Conservation (phyloP, 2,113 vertebrate genomes). For the Eurypyga helias region DNA sequence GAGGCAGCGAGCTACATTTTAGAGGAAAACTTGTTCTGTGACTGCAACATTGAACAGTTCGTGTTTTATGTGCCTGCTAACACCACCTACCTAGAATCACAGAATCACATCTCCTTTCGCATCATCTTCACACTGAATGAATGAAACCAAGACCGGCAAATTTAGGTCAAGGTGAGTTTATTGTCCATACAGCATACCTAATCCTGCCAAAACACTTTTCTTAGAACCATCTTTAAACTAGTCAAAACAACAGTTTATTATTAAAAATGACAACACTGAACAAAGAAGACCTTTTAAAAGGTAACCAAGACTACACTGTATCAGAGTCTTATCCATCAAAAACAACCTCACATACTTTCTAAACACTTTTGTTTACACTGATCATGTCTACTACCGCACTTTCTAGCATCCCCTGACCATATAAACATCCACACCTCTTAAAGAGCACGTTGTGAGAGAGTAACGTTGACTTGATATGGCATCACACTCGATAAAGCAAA, state of each 20-base stretch:
- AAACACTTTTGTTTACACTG: conserved; percentile 67
- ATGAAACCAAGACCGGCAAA: conserved; percentile 5
- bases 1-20: neutral
- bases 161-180: conserved; percentile 88
- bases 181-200: conserved; percentile 85
- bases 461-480: conserved; percentile 84
- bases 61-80: neutral
- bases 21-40: neutral
- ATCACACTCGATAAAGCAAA: conserved; percentile 92
- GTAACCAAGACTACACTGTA: conserved; percentile 61
- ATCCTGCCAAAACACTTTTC: conserved; percentile 80
- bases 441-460: conserved; percentile 82
- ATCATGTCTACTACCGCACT: conserved; percentile 74
- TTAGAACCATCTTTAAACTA: conserved; percentile 80
- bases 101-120: neutral
- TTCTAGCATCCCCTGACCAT: conserved; percentile 76
- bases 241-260: conserved; percentile 80
- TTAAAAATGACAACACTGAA: conserved; percentile 81
- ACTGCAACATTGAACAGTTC: neutral
- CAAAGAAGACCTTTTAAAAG: conserved; percentile 74
- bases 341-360: conserved; percentile 67
- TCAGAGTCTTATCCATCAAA: conserved; percentile 65
- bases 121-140: neutral
- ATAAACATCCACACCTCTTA: conserved; percentile 81
- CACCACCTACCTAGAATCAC: neutral